Evolutionary conservation across 2,888 invertebrate species (phyloP).

Genomic region (Sturmia bella): DNA sequence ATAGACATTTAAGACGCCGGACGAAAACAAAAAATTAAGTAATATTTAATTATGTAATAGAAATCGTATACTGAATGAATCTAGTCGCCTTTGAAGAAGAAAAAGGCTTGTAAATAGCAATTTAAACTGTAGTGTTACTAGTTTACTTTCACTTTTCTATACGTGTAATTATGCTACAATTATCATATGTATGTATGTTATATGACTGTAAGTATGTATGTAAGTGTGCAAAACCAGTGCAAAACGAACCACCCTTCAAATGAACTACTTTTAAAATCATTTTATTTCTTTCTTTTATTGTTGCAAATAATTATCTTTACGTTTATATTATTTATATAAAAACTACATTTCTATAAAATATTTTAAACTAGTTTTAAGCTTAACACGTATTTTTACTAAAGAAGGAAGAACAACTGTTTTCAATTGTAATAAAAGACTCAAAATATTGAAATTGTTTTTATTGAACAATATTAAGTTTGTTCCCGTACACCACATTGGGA

Average conservation of each 20-base stretch:
- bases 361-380: conserved; percentile 30
- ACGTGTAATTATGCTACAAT: no score
- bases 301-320: conserved; percentile 25
- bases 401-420: not conserved
- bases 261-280: conserved; percentile 13
- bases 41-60: conserved; percentile 24
- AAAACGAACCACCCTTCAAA: conserved; percentile 23
- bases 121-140: conserved; percentile 45
- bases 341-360: conserved; percentile 39
- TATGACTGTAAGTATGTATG: not conserved
- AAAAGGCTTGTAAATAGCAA: conserved; percentile 60
- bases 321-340: conserved; percentile 4
- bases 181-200: not conserved
- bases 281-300: conserved; percentile 22
- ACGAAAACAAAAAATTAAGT: not conserved
- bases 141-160: conserved; percentile 18
- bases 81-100: conserved; percentile 59
- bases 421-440: conserved; percentile 32
- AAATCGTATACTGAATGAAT: conserved; percentile 50
- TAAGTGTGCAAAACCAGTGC: conserved; percentile 34
- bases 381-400: conserved; percentile 38
- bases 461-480: not conserved
- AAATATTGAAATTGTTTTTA: not conserved
- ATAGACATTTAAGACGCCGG: conserved; percentile 22
- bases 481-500: no score